Evolutionary conservation across 37 sponge, comb jelly and placozoan genomes (phyloP).

Genomic region (Lycopodina hypogea): DNA sequence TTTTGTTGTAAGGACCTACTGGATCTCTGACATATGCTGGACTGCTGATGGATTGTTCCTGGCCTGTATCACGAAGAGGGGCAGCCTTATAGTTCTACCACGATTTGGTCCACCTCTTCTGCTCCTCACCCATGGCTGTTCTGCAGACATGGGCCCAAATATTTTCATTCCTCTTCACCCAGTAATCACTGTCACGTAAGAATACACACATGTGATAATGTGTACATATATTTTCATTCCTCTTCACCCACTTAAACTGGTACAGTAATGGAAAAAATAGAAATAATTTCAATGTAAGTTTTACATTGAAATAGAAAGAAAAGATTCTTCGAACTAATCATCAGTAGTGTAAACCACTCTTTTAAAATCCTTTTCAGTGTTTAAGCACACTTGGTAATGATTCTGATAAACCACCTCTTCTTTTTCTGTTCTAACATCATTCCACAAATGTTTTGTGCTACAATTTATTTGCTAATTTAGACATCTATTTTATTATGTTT

Average conservation of each 20-base stretch:
- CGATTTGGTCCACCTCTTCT: constrained; percentile 48
- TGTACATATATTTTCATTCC: neutral
- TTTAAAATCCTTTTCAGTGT: no score
- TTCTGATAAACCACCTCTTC: no score
- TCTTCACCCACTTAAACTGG: neutral
- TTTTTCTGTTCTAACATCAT: no score
- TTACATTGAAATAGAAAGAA: no score
- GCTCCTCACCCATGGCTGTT: constrained; percentile 41
- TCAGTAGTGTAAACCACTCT: no score
- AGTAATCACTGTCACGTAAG: constrained; percentile 56
- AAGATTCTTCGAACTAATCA: no score
- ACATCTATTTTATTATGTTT: no score
- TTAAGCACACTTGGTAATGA: no score
- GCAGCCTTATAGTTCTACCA: constrained; percentile 50
- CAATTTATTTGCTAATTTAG: no score
- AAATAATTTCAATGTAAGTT: neutral
- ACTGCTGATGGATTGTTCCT: constrained; percentile 59
- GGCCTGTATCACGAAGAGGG: constrained; percentile 54
- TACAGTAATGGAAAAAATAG: no score
- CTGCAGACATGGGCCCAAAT: constrained; percentile 62
- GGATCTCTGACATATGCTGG: constrained; percentile 69
- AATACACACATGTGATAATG: neutral
- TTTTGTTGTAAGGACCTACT: constrained; percentile 36
- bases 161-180: constrained; percentile 59
- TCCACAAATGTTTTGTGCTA: no score